Percentiles rank a stretch among this genome's conserved stretches.
phyloP scores from a whole-genome alignment of 2,113 vertebrate species.

The Chauna torquata region DNA sequence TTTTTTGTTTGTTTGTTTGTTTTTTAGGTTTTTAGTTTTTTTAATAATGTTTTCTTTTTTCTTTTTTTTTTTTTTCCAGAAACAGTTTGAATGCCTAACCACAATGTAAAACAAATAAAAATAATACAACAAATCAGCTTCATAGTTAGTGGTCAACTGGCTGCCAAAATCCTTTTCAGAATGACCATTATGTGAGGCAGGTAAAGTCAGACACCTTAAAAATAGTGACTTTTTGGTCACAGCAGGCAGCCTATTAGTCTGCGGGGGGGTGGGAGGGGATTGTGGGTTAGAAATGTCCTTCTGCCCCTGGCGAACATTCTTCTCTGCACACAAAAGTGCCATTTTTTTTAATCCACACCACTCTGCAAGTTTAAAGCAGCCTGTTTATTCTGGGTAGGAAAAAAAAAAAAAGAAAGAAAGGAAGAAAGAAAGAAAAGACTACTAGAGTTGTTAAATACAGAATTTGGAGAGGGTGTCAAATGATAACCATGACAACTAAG shows the following conservation, averaged over 20 bases:
- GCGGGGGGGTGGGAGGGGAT: not conserved
- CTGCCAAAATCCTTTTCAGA: slow-evolving; percentile 33
- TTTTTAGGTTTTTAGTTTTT: not conserved
- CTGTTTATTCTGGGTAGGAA: slow-evolving; percentile 54
- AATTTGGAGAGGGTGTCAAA: slow-evolving; percentile 62
- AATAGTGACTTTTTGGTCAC: slow-evolving; percentile 34
- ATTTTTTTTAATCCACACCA: too few relatives aligned
- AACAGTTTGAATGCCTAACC: not conserved
- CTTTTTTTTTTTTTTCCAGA: not conserved
- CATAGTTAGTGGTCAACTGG: slow-evolving; percentile 13
- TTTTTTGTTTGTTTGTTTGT: too few relatives aligned
- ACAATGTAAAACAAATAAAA: slow-evolving; percentile 24
- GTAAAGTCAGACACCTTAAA: slow-evolving; percentile 50
- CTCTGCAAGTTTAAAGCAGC: slow-evolving; percentile 19
- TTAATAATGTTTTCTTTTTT: not conserved
- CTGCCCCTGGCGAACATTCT: slow-evolving; percentile 4
- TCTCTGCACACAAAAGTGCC: slow-evolving; percentile 9
- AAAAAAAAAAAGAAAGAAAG: slow-evolving; percentile 42
- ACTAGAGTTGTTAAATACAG: slow-evolving; percentile 32
- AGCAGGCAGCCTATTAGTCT: slow-evolving; percentile 21
- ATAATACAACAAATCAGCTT: not conserved
- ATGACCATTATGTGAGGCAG: slow-evolving; percentile 41
- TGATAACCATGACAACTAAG: slow-evolving; percentile 73
- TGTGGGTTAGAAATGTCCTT: slow-evolving; percentile 21
- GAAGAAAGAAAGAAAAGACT: slow-evolving; percentile 45